phyloP scores from a whole-genome alignment of 2,888 invertebrate species.

The Micoletzkya japonica region DNA sequence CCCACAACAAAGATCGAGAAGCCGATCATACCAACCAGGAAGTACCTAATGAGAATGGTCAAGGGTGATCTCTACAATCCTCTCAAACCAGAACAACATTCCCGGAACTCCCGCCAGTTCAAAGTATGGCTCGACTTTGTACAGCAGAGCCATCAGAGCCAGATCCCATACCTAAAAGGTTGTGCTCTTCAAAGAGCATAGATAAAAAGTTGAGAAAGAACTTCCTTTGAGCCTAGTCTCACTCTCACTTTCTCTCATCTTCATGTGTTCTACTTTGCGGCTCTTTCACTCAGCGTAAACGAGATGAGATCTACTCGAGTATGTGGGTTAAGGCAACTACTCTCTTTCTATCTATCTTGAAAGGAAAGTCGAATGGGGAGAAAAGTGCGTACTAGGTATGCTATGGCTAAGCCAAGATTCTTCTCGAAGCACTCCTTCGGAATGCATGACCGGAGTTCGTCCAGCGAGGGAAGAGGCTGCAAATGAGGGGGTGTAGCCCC shows the following conservation, averaged over 20 bases:
- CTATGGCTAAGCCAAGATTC: constrained; percentile 45
- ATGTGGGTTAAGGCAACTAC: no score
- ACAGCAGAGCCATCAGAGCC: constrained; percentile 39
- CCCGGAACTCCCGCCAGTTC: constrained; percentile 41
- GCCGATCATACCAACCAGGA: constrained; percentile 52
- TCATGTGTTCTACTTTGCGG: no score
- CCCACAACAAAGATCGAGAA: constrained; percentile 52
- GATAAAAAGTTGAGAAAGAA: no score
- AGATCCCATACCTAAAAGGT: constrained; percentile 36
- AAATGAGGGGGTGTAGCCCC: no score
- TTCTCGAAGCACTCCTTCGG: constrained; percentile 61
- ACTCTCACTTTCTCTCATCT: no score
- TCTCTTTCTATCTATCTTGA: background rate
- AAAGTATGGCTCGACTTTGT: constrained; percentile 41
- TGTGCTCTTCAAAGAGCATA: background rate
- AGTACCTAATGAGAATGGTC: constrained; percentile 38
- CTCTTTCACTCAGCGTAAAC: no score
- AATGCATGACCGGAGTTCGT: constrained; percentile 54
- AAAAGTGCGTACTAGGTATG: constrained; percentile 41
- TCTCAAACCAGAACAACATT: constrained; percentile 38
- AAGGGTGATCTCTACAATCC: no score
- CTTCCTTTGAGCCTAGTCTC: no score
- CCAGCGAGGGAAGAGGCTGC: constrained; percentile 46
- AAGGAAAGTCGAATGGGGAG: no score
- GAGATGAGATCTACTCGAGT: no score